Conservation (phyloP, 37 sponge, comb jelly and placozoan genomes). For the Diacarnus erythraeanus region DNA sequence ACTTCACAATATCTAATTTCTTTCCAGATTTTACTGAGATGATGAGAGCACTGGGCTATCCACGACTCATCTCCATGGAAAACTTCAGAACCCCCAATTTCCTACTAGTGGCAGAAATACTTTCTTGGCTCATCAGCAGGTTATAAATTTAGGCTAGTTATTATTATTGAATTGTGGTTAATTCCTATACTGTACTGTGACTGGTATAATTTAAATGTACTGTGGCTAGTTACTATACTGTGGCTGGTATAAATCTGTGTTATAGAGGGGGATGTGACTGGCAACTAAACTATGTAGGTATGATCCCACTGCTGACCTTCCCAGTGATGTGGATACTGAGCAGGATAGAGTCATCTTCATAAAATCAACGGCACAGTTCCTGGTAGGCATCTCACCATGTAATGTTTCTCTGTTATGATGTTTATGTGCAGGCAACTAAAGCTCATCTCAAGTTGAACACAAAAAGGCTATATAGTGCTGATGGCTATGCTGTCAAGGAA, state of each 20-base stretch:
- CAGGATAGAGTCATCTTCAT: conserved; percentile 97
- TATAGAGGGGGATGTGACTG: no score
- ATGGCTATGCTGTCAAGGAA: conserved; percentile 99
- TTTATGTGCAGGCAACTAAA: conserved; percentile 71
- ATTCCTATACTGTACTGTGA: no score
- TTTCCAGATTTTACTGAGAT: conserved; percentile 93
- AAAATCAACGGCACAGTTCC: conserved; percentile 90
- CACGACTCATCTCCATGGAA: conserved; percentile 93
- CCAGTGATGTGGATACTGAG: conserved; percentile 89
- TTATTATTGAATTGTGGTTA: no score
- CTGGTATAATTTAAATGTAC: no score
- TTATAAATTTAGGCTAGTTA: no score
- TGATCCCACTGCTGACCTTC: conserved; percentile 88
- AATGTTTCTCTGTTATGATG: neutral
- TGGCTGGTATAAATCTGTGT: no score
- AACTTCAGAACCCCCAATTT: conserved; percentile 98
- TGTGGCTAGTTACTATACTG: no score
- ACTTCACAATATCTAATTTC: neutral
- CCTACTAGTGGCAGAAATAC: conserved; percentile 88
- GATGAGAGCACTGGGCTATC: conserved; percentile 95
- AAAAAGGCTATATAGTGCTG: conserved; percentile 94
- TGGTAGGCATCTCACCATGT: conserved; percentile 52
- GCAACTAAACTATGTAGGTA: conserved; percentile 83
- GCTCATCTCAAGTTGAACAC: conserved; percentile 95
- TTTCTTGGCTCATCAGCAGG: conserved; percentile 92